These are phyloP conservation scores for Elachura formosa DNA, from an alignment of 2,113 vertebrate genomes.

Conservation along the genomic window DNA sequence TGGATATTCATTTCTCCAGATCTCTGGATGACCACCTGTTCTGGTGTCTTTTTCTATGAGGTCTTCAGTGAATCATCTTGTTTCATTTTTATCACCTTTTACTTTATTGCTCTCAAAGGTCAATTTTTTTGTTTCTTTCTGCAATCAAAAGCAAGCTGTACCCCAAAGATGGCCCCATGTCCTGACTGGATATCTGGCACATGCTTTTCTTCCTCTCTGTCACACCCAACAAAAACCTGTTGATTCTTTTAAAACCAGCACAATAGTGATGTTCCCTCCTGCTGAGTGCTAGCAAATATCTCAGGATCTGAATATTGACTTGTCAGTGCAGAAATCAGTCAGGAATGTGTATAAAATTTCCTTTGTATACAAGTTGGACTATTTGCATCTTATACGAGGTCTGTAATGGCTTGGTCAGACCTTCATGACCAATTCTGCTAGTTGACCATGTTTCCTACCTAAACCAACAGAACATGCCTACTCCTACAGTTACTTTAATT, in stretches of 20 bases:
- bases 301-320: not conserved
- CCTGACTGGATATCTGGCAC: not conserved
- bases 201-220: not conserved
- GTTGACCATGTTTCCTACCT: not conserved
- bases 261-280: not conserved
- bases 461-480: not conserved
- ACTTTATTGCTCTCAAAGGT: not conserved
- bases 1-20: not conserved
- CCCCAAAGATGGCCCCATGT: not conserved
- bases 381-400: not conserved
- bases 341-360: not conserved
- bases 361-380: no score
- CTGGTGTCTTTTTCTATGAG: not conserved
- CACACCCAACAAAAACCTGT: not conserved
- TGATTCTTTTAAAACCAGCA: not conserved
- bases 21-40: not conserved
- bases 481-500: constrained; percentile 41
- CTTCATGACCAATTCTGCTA: not conserved
- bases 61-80: not conserved
- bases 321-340: not conserved
- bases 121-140: not conserved
- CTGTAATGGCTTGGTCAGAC: not conserved
- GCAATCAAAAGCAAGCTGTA: not conserved
- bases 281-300: not conserved
- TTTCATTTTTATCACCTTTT: not conserved